Base-by-base conservation (phyloP, 1,140 invertebrate species). In the Portunus trituberculatus region DNA sequence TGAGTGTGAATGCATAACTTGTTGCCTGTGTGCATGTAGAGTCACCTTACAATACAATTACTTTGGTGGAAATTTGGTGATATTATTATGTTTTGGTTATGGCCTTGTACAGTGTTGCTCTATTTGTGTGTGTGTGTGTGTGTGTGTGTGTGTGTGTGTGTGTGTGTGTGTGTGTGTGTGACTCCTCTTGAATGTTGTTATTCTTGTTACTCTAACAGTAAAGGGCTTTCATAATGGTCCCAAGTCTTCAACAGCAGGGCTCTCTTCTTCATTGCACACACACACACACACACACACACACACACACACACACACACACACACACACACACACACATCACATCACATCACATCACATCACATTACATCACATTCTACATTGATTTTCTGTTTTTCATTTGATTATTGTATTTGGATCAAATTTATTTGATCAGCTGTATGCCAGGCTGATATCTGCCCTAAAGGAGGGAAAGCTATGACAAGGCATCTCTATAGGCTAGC, bases 251-350 rank as follows among this genome's bases (percentile, higher is more conserved):
- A 25, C 67, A 76, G n/a, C 67, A 76, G 67, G 67, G 25, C 67
- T 76, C 20, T 16, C 67, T 25, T 76, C 67, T 76, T 8, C 67
- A n/a, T 76, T n/a, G 0, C n/a, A 76, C 67, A 76, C 67, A 76
- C 67, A 76, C 86, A 88, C 86, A 88, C 31, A 88, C 31, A 32
- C 86, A 88, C 86, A 88, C 86, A 88, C 86, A 88, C 86, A 76
- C 67, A 76, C 67, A 76, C 67, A 59, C 86, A 88, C 86, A 88
- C 86, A 88, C 86, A 88, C 86, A 88, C 86, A 88, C 86, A 88
- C 86, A 88, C 86, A 76, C 67, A 76, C 67, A 76, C 67, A 87
- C 84, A 87, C 84, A 87, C 84, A 87, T n/a, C n/a, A n/a, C n/a
- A n/a, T 7, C 48, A 52, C 48, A 76, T 20, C 84, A 87, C 84